These are phyloP conservation scores for Isurus oxyrinchus DNA, from an alignment of 2,113 vertebrate genomes.

Conservation along the genomic window DNA sequence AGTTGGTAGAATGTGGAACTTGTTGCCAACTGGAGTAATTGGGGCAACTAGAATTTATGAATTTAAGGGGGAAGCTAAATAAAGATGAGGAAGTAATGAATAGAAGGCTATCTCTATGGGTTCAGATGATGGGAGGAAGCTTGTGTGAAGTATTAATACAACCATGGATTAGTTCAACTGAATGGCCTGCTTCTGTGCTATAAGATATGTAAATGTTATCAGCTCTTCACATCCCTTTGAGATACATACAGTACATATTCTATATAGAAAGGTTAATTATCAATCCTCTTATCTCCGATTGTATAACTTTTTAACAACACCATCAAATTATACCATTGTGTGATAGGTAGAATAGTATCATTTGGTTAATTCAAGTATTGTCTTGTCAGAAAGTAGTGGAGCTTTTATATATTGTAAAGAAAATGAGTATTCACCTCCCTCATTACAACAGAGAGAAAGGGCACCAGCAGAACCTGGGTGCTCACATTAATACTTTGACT, in stretches of 20 bases:
- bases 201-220: not conserved
- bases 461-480: not conserved
- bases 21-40: not conserved
- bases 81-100: not conserved
- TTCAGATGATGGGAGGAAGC: not conserved
- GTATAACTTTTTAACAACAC: not conserved
- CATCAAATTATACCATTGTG: not conserved
- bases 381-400: not conserved
- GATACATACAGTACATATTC: not conserved
- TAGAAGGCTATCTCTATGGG: not conserved
- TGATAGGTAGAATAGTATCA: not conserved
- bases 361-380: not conserved
- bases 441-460: not conserved
- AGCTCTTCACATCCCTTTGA: not conserved
- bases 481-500: not conserved
- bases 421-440: not conserved
- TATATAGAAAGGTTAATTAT: not conserved
- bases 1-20: not conserved
- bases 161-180: not conserved
- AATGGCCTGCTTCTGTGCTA: not conserved
- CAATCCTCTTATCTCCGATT: not conserved
- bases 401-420: not conserved
- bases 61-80: not conserved
- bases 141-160: not conserved
- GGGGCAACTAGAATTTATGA: not conserved